Percentiles rank a stretch among this genome's conserved stretches.
Conservation (phyloP, 2,113 vertebrate species). For the Anolis sagrei region DNA sequence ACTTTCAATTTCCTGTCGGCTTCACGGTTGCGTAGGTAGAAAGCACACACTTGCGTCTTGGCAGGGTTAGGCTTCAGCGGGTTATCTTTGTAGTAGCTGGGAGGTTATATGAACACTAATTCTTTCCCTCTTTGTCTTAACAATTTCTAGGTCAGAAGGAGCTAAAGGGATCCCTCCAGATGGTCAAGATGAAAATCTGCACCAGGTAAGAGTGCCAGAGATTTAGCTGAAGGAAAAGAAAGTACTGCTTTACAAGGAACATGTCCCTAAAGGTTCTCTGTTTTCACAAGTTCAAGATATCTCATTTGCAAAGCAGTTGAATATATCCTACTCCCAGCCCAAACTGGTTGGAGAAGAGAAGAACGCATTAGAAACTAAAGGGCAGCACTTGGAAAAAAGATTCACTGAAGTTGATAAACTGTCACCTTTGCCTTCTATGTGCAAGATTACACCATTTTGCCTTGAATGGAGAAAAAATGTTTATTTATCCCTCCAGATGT, state of each 20-base stretch:
- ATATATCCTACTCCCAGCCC: not conserved
- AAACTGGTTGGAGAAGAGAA: not conserved
- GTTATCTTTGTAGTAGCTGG: too few relatives aligned
- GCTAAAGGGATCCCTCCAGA: slow-evolving; percentile 28
- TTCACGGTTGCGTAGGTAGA: too few relatives aligned
- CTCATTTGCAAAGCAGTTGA: not conserved
- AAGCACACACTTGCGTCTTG: too few relatives aligned
- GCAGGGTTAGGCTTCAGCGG: too few relatives aligned
- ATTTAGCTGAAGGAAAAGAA: not conserved
- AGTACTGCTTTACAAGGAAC: too few relatives aligned
- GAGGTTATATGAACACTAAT: not conserved
- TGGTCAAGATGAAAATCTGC: slow-evolving; percentile 70
- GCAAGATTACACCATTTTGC: not conserved
- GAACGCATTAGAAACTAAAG: not conserved
- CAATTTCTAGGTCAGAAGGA: slow-evolving; percentile 62
- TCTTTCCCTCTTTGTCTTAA: not conserved
- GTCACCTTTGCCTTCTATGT: too few relatives aligned
- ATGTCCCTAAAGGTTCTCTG: not conserved
- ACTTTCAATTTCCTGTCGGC: too few relatives aligned
- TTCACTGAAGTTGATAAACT: too few relatives aligned
- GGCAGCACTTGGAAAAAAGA: not conserved
- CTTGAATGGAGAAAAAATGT: not conserved
- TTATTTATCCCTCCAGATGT: not conserved
- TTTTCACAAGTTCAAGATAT: not conserved
- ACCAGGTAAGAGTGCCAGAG: slow-evolving; percentile 58